These are phyloP conservation scores for Chelon auratus DNA, from an alignment of 2,797 vertebrate genomes.

Conservation along the genomic window DNA sequence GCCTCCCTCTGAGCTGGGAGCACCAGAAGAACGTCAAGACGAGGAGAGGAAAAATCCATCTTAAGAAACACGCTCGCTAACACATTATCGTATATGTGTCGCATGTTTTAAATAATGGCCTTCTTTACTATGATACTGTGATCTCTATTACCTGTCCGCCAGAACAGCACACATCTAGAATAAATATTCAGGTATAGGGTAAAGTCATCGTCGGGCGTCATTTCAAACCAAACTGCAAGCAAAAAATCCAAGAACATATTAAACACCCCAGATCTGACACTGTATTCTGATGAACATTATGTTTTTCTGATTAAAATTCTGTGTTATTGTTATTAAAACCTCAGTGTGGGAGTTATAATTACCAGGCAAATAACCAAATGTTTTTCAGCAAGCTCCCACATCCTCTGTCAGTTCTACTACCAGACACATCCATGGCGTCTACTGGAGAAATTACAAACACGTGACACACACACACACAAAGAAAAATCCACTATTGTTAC, in stretches of 20 bases:
- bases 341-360: slow-evolving; percentile 48
- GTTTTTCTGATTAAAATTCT: slow-evolving; percentile 6
- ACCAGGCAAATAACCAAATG: slow-evolving; percentile 40
- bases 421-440: slow-evolving; percentile 17
- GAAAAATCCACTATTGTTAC: slow-evolving; percentile 22
- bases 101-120: not conserved
- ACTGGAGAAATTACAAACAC: slow-evolving; percentile 26
- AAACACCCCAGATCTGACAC: not conserved
- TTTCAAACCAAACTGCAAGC: not conserved
- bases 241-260: not conserved
- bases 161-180: not conserved
- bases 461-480: not conserved
- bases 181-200: not conserved
- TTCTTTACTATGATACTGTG: not conserved
- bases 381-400: slow-evolving; percentile 26
- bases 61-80: not conserved
- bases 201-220: not conserved
- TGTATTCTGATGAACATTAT: slow-evolving; percentile 19
- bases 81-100: not conserved
- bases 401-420: slow-evolving; percentile 24
- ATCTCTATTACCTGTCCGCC: not conserved
- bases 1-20: slow-evolving; percentile 53
- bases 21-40: slow-evolving; percentile 35
- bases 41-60: slow-evolving; percentile 39
- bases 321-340: slow-evolving; percentile 25